Evolutionary conservation across 2,888 invertebrate species (phyloP).

Genomic region (Dugesia japonica): DNA sequence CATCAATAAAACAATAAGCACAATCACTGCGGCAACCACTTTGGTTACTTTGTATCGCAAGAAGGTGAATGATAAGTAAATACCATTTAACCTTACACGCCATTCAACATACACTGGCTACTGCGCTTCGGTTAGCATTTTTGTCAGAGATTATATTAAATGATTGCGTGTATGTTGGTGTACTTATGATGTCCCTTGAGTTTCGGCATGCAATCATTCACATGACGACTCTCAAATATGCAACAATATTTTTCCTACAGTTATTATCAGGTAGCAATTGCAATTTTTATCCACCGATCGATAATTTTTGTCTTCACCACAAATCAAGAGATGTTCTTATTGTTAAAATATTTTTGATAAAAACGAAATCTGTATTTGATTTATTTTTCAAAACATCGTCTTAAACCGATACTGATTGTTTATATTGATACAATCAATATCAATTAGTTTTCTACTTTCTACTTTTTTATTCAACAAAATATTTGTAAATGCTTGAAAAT

Average conservation of each 20-base stretch:
- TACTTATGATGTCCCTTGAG: neutral
- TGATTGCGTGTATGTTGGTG: neutral
- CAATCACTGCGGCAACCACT: neutral
- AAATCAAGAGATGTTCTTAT: neutral
- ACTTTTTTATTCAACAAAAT: no score
- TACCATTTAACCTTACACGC: neutral
- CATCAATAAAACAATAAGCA: neutral
- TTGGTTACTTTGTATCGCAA: neutral
- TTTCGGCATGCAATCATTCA: neutral
- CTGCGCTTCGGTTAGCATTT: neutral
- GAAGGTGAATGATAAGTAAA: neutral
- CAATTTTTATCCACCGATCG: constrained; percentile 20
- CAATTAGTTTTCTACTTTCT: no score
- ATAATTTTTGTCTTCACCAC: constrained; percentile 7
- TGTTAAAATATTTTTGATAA: no score
- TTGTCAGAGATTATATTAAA: neutral
- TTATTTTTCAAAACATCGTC: no score
- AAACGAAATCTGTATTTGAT: no score
- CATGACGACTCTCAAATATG: neutral
- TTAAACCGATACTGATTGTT: no score
- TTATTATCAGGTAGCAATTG: constrained; percentile 10
- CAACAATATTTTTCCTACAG: neutral
- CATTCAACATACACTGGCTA: neutral
- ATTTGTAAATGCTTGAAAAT: no score
- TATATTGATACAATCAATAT: no score